Evolutionary conservation across 1,140 invertebrate species (phyloP), one percentile per base, ranked within the genome.

Genomic region (Vanessa tameamea): DNA sequence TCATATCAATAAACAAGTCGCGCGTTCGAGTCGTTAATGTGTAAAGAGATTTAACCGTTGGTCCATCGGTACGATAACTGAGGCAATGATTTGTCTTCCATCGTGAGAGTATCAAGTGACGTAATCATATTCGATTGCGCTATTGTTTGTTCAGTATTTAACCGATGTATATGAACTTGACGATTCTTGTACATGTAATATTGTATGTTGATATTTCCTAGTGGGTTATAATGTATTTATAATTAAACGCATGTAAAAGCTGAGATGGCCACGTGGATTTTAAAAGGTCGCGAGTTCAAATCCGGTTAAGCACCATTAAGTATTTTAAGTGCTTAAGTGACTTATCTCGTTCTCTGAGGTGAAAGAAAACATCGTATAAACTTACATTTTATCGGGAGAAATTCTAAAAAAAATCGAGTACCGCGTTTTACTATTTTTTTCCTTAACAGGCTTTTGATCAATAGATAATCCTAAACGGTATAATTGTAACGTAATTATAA

Each of bases 91-190:
- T 59, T 12, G 55, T 59, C 55, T 31, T n/a, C 37, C 16, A 61
- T 23, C 57, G 15, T 37, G 16, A 59, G 57, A 14, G 16, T 59
- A 31, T 59, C 9, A 6, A n/a, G 31, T n/a, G 55, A 59, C 5
- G 20, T n/a, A 51, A 51, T 51, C 48, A 51, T 51, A 1, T 15
- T 51, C 48, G 48, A 51, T 51, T 51, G 48, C n/a, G n/a, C 48
- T 51, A 51, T 51, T 51, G 48, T 51, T 51, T 51, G 48, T 51
- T 51, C 48, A 51, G 48, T 0, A 51, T 51, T 51, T 51, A 51
- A 51, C 13, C 48, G 14, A 51, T n/a, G 48, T 50, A 51, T 51
- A 14, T 51, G 48, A 51, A 51, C 48, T 51, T 51, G 48, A 15
- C 48, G 48, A 51, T 51, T 50, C 14, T 15, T n/a, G n/a, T 51